Evolutionary conservation across 2,113 vertebrate genomes (phyloP).

Genomic region (Solea solea): DNA sequence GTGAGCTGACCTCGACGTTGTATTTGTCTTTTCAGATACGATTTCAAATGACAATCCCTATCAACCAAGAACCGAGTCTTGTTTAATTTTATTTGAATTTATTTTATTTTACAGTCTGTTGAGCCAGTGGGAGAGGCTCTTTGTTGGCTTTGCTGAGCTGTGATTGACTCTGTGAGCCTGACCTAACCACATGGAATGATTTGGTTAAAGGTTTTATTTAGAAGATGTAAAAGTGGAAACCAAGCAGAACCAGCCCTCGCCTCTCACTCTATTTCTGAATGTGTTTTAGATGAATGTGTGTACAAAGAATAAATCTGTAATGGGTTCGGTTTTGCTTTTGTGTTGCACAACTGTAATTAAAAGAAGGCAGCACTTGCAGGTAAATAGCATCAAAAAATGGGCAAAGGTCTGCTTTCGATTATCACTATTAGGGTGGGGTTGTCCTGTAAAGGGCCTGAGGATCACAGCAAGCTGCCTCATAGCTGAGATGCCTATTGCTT

Average conservation of each 20-base stretch:
- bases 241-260: neutral
- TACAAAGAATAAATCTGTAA: too few relatives aligned
- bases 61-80: neutral
- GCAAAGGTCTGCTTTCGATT: neutral
- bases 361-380: neutral
- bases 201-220: slow-evolving; percentile 43
- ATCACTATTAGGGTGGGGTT: neutral
- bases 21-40: neutral
- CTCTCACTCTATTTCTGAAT: slow-evolving; percentile 1
- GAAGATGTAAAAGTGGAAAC: slow-evolving; percentile 29
- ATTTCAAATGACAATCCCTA: too few relatives aligned
- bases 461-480: slow-evolving; percentile 19
- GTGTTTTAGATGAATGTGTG: neutral
- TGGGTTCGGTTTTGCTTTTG: neutral
- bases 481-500: slow-evolving; percentile 41
- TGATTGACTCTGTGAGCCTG: slow-evolving; percentile 22
- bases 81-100: neutral
- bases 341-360: neutral
- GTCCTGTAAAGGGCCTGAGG: neutral
- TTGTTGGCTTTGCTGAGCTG: neutral
- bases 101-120: neutral
- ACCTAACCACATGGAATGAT: slow-evolving; percentile 22
- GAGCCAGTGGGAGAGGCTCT: neutral
- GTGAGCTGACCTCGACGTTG: too few relatives aligned
- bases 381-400: neutral